Evolutionary conservation across 2,888 invertebrate genomes (phyloP).

Genomic region (Tiliacea citrago): DNA sequence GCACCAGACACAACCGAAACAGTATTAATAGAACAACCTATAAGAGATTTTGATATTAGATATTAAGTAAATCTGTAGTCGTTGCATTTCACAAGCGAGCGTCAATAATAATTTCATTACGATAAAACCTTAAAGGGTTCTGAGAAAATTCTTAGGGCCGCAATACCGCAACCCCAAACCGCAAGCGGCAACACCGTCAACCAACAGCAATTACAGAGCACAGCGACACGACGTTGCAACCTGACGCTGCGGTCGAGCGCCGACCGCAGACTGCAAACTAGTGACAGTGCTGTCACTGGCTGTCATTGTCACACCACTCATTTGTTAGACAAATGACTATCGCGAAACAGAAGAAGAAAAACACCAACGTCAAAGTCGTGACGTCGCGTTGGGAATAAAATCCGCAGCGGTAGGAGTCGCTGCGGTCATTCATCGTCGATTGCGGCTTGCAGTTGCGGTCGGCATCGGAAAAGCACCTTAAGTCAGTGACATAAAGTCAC

Average conservation of each 20-base stretch:
- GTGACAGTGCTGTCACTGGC: neutral
- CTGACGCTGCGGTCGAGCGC: neutral
- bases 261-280: neutral
- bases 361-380: neutral
- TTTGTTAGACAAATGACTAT: neutral
- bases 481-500: neutral
- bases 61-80: conserved; percentile 69
- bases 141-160: no score
- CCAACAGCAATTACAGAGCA: neutral
- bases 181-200: neutral
- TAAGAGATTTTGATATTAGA: conserved; percentile 78
- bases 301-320: no score
- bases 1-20: conserved; percentile 82
- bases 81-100: neutral
- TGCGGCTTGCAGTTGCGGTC: neutral
- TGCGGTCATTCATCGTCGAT: no score
- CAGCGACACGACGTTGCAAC: neutral
- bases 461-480: neutral
- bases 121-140: no score
- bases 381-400: neutral
- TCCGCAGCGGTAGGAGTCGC: neutral
- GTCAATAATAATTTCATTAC: neutral
- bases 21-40: conserved; percentile 79
- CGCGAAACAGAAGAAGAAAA: neutral
- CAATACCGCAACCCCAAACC: no score